Evolutionary conservation across 2,113 vertebrate genomes (phyloP).

Genomic region (Notarius quadriscutis): DNA sequence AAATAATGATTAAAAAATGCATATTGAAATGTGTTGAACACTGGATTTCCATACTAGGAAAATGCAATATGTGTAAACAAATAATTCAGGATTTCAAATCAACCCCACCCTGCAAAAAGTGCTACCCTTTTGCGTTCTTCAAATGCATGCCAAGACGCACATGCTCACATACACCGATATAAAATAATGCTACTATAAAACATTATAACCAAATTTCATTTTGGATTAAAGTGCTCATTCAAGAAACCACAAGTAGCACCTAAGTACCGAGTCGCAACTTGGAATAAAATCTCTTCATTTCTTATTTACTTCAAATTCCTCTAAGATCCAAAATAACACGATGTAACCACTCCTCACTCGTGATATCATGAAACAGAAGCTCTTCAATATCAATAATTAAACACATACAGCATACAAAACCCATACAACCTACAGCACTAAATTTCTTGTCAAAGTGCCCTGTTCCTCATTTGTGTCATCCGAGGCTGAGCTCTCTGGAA

Average conservation of each 20-base stretch:
- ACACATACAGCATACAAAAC: conserved; percentile 12
- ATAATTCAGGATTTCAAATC: background rate
- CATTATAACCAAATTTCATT: background rate
- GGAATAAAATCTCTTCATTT: conserved; percentile 7
- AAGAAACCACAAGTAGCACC: background rate
- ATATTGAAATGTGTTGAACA: background rate
- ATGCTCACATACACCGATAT: background rate
- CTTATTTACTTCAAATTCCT: background rate
- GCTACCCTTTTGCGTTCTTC: background rate
- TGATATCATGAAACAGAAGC: conserved; percentile 14
- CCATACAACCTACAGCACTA: background rate
- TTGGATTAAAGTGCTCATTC: conserved; percentile 4
- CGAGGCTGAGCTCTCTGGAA: conserved; percentile 90
- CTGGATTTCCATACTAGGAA: background rate
- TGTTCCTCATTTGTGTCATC: conserved; percentile 81
- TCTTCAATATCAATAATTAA: background rate
- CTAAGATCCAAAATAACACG: conserved; percentile 7
- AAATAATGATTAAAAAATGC: background rate
- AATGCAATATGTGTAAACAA: background rate
- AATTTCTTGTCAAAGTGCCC: conserved; percentile 18
- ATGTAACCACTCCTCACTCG: background rate
- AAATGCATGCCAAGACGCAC: background rate
- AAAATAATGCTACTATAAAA: background rate
- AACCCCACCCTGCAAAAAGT: background rate
- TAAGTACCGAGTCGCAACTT: background rate